Evolutionary conservation across 2,888 invertebrate species (phyloP).

Genomic region (Apotomis turbidana): DNA sequence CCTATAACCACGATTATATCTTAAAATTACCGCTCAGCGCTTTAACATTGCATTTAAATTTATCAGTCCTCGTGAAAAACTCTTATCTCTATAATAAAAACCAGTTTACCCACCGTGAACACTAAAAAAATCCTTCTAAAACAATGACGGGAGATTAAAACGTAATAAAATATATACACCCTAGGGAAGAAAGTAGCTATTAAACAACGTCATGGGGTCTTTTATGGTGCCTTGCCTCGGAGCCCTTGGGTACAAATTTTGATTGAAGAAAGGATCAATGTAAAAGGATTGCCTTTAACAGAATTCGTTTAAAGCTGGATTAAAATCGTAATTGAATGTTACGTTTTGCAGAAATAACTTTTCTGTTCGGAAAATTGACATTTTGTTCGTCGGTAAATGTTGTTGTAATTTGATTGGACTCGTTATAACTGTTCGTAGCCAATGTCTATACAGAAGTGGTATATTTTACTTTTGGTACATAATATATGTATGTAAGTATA

Average conservation of each 20-base stretch:
- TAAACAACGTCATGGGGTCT: slow-evolving; percentile 51
- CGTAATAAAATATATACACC: slow-evolving; percentile 35
- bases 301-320: slow-evolving; percentile 17
- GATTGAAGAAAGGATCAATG: slow-evolving; percentile 47
- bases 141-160: slow-evolving; percentile 52
- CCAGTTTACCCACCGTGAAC: slow-evolving; percentile 13
- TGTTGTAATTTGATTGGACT: neutral
- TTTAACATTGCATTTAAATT: slow-evolving; percentile 17
- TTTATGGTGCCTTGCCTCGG: slow-evolving; percentile 57
- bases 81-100: slow-evolving; percentile 40
- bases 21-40: slow-evolving; percentile 7
- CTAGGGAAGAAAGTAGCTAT: slow-evolving; percentile 42
- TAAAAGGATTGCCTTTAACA: slow-evolving; percentile 7
- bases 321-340: slow-evolving; percentile 8
- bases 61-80: slow-evolving; percentile 27
- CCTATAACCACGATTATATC: neutral
- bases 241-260: slow-evolving; percentile 42
- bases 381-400: neutral
- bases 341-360: neutral
- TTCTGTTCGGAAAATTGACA: neutral
- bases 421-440: neutral
- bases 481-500: too few relatives aligned
- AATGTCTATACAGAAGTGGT: too few relatives aligned
- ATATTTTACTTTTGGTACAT: too few relatives aligned
- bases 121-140: slow-evolving; percentile 37